Percentiles rank a stretch among this genome's conserved stretches.
phyloP scores from a whole-genome alignment of 2,113 vertebrate genomes.

The Calyptommatus sinebrachiatus region DNA sequence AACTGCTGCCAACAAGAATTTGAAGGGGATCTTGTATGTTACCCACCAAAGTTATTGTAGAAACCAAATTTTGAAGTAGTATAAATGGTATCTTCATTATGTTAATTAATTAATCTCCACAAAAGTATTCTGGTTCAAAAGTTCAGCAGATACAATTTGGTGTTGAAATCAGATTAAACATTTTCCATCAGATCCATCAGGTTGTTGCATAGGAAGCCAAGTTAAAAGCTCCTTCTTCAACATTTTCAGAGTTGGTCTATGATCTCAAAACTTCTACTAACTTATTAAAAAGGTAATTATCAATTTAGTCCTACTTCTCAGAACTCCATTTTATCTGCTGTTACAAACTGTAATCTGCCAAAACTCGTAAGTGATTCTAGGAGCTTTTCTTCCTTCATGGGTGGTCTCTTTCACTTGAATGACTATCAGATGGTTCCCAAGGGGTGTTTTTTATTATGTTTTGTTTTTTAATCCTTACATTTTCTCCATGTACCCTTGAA shows the following conservation, averaged over 20 bases:
- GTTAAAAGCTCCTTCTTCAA: not conserved
- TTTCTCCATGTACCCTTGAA: not conserved
- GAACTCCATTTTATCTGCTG: not conserved
- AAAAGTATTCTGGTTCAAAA: not conserved
- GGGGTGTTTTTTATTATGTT: too few relatives aligned
- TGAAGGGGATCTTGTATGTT: too few relatives aligned
- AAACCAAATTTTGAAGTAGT: too few relatives aligned
- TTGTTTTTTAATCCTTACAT: slow-evolving; percentile 13
- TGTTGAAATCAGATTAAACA: not conserved
- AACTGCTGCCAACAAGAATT: too few relatives aligned
- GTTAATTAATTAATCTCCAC: too few relatives aligned
- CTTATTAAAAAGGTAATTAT: not conserved
- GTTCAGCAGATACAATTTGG: not conserved
- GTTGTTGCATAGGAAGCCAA: not conserved
- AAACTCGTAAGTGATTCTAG: slow-evolving; percentile 7
- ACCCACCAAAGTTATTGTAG: too few relatives aligned
- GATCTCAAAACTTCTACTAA: not conserved
- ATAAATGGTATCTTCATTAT: too few relatives aligned
- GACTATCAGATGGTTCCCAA: slow-evolving; percentile 29
- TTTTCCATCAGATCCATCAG: not conserved
- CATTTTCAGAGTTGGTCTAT: not conserved
- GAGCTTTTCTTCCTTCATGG: not conserved
- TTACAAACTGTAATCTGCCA: not conserved
- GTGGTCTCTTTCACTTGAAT: slow-evolving; percentile 20
- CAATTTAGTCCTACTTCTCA: not conserved